Conservation (phyloP, 1,140 invertebrate genomes). For the Hormaphis cornu region DNA sequence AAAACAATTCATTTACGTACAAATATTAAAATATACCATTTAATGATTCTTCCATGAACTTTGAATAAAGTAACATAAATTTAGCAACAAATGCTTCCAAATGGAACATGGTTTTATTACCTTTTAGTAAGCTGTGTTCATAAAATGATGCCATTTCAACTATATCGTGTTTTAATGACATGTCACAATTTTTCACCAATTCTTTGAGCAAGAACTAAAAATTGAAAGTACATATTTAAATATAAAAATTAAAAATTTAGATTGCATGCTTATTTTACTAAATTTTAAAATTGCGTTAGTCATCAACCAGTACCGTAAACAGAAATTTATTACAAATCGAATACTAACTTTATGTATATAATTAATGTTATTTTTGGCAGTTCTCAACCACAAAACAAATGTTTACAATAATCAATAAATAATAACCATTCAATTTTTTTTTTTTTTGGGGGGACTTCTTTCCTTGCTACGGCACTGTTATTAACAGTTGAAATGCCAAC, state of each 20-base stretch:
- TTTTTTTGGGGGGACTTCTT: no score
- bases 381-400: no score
- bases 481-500: no score
- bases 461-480: no score
- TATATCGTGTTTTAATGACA: slow-evolving; percentile 75
- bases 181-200: slow-evolving; percentile 80
- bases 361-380: no score
- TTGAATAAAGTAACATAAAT: slow-evolving; percentile 91
- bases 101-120: slow-evolving; percentile 93
- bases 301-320: no score
- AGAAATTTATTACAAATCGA: no score
- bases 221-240: slow-evolving; percentile 38
- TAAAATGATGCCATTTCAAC: slow-evolving; percentile 74
- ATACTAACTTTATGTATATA: no score
- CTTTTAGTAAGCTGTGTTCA: slow-evolving; percentile 80
- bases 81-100: slow-evolving; percentile 93
- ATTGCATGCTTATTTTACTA: background rate
- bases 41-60: slow-evolving; percentile 63
- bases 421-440: no score
- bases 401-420: no score
- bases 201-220: slow-evolving; percentile 65
- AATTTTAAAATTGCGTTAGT: no score
- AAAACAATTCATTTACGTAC: no score
- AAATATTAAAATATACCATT: slow-evolving; percentile 24
- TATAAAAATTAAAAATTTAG: background rate